Conservation (phyloP, 2,888 invertebrate species). For the Scaptomyza parva region DNA sequence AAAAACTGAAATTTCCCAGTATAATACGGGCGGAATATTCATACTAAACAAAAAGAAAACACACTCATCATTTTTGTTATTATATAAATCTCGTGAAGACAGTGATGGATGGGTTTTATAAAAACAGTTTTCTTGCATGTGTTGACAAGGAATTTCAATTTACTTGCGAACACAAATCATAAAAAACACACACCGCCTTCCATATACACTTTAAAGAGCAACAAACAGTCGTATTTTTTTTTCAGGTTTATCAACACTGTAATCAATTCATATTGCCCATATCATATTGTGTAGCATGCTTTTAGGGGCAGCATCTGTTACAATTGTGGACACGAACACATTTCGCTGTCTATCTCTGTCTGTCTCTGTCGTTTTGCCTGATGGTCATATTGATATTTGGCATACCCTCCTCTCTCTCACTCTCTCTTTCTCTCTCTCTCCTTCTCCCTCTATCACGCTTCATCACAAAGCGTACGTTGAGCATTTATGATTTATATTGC, state of each 20-base stretch:
- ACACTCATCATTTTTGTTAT: background rate
- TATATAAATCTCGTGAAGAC: background rate
- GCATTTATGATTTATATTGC: constrained; percentile 46
- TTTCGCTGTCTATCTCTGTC: background rate
- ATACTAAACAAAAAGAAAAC: background rate
- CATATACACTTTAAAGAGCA: background rate
- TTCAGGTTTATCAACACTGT: background rate
- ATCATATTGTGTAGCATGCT: constrained; percentile 25
- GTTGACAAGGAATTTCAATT: background rate
- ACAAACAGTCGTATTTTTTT: too few relatives aligned
- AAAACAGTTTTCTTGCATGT: background rate
- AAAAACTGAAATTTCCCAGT: background rate
- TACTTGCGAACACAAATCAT: background rate
- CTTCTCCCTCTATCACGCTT: background rate
- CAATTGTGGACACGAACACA: constrained; percentile 6
- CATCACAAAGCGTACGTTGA: constrained; percentile 9
- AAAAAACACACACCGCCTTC: too few relatives aligned
- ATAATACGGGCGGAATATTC: background rate
- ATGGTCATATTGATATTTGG: too few relatives aligned
- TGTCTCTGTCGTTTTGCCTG: background rate
- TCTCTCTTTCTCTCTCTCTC: background rate
- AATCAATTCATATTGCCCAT: background rate
- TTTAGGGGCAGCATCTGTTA: constrained; percentile 48
- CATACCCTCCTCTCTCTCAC: background rate
- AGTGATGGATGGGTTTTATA: background rate